A percentile compares a stretch with the other conserved stretches of the same genome.
These are phyloP conservation scores for Cryptotis parvus DNA, from an alignment of 2,113 vertebrate species.

Conservation along the genomic window DNA sequence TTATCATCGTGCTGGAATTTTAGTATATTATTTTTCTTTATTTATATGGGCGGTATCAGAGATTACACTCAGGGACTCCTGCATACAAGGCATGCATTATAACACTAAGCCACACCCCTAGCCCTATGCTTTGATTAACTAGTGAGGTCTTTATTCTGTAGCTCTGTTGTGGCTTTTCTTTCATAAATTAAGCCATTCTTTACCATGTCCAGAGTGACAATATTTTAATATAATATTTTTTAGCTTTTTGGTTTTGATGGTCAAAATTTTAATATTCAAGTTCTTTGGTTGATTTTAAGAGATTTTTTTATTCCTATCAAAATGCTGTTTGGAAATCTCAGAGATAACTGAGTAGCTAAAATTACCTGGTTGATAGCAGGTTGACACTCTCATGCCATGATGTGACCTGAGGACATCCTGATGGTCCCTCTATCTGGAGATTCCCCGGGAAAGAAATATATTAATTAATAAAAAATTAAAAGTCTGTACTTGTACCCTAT, in stretches of 20 bases:
- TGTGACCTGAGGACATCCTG: too few species aligned
- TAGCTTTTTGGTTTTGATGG: background rate
- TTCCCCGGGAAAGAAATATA: too few species aligned
- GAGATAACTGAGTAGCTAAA: too few species aligned
- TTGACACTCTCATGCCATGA: too few species aligned
- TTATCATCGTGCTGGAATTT: too few species aligned
- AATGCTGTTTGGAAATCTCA: background rate
- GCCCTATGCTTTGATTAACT: background rate
- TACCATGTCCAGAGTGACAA: constrained; percentile 1
- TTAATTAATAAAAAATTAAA: too few species aligned
- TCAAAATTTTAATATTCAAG: constrained; percentile 16
- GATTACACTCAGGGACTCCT: too few species aligned
- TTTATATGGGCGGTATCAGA: background rate
- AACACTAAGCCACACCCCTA: too few species aligned
- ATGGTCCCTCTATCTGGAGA: too few species aligned
- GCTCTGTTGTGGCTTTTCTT: background rate
- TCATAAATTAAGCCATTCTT: background rate
- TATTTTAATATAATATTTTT: background rate
- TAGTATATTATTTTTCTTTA: background rate
- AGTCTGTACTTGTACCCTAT: too few species aligned
- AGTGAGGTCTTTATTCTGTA: background rate
- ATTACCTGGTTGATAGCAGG: too few species aligned
- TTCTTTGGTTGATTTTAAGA: constrained; percentile 7
- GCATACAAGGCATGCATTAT: too few species aligned
- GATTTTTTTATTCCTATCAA: background rate